Conservation (phyloP, 2,797 vertebrate genomes). For the Enteromius treurensis region DNA sequence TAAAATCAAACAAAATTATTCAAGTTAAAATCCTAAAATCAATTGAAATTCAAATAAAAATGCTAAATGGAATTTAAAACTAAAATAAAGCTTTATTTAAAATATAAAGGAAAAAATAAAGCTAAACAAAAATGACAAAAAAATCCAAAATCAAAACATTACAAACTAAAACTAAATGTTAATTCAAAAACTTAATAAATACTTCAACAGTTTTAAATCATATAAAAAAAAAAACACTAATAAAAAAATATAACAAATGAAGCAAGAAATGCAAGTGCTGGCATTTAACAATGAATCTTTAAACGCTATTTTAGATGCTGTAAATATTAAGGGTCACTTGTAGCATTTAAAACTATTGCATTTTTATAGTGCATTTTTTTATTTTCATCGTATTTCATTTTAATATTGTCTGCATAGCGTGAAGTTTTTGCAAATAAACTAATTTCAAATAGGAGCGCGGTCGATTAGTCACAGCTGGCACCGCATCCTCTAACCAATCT, state of each 20-base stretch:
- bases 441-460: too few relatives aligned
- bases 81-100: background rate
- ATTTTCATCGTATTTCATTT: background rate
- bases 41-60: background rate
- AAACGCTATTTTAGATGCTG: background rate
- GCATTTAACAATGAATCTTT: background rate
- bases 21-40: background rate
- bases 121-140: background rate
- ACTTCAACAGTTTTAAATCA: background rate
- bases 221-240: background rate
- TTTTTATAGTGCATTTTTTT: background rate
- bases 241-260: background rate
- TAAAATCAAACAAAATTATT: background rate
- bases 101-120: background rate
- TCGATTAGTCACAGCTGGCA: too few relatives aligned
- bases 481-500: too few relatives aligned
- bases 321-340: too few relatives aligned
- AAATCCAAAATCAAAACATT: background rate
- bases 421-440: too few relatives aligned
- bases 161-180: background rate
- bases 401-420: background rate
- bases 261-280: background rate
- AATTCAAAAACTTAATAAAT: background rate
- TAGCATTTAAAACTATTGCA: background rate
- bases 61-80: background rate